Conservation (phyloP, 2,888 invertebrate species). For the Meiosimyza decipiens region DNA sequence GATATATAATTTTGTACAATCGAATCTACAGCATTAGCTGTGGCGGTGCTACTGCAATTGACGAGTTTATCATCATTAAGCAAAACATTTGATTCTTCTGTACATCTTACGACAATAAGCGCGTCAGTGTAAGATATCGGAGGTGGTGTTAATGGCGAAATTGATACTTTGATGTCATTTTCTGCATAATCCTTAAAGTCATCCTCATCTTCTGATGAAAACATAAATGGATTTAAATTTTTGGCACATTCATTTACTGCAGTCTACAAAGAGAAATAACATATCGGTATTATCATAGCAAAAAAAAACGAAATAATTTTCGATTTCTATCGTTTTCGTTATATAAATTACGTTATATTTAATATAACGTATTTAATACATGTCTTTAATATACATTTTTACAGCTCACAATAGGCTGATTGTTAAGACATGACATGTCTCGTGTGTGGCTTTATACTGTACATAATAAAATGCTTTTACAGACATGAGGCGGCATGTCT, state of each 20-base stretch:
- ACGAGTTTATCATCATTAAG: background rate
- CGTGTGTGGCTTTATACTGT: too few relatives aligned
- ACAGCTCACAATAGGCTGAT: too few relatives aligned
- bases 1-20: background rate
- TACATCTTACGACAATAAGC: background rate
- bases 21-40: background rate
- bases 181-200: background rate
- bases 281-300: too few relatives aligned
- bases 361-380: too few relatives aligned
- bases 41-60: background rate
- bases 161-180: background rate
- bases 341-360: too few relatives aligned
- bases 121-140: background rate
- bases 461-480: too few relatives aligned
- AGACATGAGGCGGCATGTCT: too few relatives aligned
- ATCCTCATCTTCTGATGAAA: slow-evolving; percentile 19
- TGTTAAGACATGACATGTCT: too few relatives aligned
- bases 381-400: too few relatives aligned
- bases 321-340: too few relatives aligned
- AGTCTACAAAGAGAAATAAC: background rate
- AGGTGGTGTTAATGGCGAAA: background rate
- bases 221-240: slow-evolving; percentile 21
- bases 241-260: background rate
- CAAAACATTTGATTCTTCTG: background rate
- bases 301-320: too few relatives aligned